Conservation (phyloP, 2,797 vertebrate genomes). For the Lagorchestes hirsutus region DNA sequence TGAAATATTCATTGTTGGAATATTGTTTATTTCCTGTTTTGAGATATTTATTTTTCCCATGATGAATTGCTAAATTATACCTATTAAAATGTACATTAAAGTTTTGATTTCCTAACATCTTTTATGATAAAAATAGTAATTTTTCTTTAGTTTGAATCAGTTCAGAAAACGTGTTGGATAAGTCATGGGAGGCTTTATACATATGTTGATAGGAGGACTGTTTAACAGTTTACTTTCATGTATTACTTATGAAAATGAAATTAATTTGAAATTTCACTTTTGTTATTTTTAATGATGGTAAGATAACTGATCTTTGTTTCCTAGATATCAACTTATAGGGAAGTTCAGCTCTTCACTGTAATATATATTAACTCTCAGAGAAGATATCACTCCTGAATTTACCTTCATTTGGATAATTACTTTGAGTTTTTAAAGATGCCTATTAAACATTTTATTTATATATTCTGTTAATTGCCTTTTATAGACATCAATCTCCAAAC, state of each 20-base stretch:
- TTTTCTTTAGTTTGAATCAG: background rate
- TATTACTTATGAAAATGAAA: constrained; percentile 29
- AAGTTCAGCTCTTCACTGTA: constrained; percentile 1
- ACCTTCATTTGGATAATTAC: background rate
- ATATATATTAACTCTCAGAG: background rate
- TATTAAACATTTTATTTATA: background rate
- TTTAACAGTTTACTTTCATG: constrained; percentile 27
- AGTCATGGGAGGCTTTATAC: background rate
- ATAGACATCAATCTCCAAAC: background rate
- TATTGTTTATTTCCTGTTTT: constrained; percentile 82
- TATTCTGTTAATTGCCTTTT: background rate
- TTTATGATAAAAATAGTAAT: background rate
- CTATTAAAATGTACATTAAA: constrained; percentile 15
- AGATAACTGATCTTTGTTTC: background rate
- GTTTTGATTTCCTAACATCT: background rate
- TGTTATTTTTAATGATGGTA: background rate
- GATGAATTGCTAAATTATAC: constrained; percentile 49
- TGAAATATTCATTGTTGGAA: constrained; percentile 64
- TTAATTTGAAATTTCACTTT: constrained; percentile 5
- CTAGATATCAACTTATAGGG: background rate
- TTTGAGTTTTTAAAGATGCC: background rate
- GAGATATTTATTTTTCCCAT: constrained; percentile 57
- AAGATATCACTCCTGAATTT: background rate
- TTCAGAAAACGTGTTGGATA: constrained; percentile 22
- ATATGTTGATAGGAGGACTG: background rate